These are phyloP conservation scores for Carlito syrichta DNA, from an alignment of 2,113 vertebrate species.

Conservation along the genomic window DNA sequence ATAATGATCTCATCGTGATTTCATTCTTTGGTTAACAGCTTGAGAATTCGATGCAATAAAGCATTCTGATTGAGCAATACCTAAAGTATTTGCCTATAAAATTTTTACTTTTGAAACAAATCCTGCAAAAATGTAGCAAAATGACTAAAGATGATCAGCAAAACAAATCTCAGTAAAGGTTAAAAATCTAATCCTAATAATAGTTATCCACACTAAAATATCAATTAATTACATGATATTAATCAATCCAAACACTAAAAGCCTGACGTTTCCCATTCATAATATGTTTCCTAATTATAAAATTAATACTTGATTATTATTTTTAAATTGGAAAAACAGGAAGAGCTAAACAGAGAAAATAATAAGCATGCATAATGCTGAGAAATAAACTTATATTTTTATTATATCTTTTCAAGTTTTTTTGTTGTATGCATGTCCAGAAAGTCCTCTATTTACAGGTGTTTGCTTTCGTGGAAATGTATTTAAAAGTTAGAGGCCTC, in stretches of 20 bases:
- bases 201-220: background rate
- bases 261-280: background rate
- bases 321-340: background rate
- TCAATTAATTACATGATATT: background rate
- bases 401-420: background rate
- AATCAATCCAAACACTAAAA: background rate
- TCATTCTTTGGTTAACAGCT: slow-evolving; percentile 59
- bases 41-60: slow-evolving; percentile 53
- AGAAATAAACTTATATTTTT: background rate
- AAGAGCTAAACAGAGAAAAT: background rate
- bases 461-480: background rate
- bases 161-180: background rate
- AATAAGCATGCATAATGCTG: background rate
- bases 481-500: background rate
- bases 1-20: slow-evolving; percentile 56
- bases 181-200: background rate
- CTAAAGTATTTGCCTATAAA: slow-evolving; percentile 47
- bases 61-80: slow-evolving; percentile 39
- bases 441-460: background rate
- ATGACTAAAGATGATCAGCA: background rate
- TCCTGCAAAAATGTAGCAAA: slow-evolving; percentile 1
- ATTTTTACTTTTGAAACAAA: slow-evolving; percentile 49
- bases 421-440: background rate
- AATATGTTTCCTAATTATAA: background rate
- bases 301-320: background rate